These are phyloP conservation scores for Phainopepla nitens DNA, from an alignment of 2,113 vertebrate genomes.

Conservation along the genomic window DNA sequence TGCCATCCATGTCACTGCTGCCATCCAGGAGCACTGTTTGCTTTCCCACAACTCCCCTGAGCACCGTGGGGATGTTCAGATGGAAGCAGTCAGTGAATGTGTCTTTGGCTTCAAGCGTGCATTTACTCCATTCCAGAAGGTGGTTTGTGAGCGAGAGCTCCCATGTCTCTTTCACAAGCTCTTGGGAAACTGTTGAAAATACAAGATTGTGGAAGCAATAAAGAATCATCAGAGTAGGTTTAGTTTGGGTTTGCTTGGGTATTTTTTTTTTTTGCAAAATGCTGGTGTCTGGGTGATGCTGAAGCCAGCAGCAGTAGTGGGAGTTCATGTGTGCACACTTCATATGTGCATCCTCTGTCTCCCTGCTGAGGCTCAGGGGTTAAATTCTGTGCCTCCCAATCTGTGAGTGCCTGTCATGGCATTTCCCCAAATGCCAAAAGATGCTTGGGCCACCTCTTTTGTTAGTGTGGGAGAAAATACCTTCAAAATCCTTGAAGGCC, in stretches of 20 bases:
- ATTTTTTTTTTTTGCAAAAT: neutral
- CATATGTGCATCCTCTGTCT: neutral
- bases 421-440: neutral
- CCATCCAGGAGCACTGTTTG: neutral
- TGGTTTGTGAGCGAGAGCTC: neutral
- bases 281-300: neutral
- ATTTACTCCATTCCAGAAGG: neutral
- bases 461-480: neutral
- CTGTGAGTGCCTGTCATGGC: neutral
- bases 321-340: too few relatives aligned
- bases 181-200: neutral
- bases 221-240: neutral
- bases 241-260: neutral
- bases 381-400: neutral
- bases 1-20: neutral
- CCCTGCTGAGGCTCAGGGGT: neutral
- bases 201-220: neutral
- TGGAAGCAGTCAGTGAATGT: neutral
- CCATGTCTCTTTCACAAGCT: neutral
- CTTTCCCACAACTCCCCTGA: neutral
- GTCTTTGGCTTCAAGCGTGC: neutral
- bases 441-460: neutral
- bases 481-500: neutral
- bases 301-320: neutral
- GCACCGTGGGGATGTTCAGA: too few relatives aligned